phyloP scores from a whole-genome alignment of 2,113 vertebrate genomes.

The Canis aureus region DNA sequence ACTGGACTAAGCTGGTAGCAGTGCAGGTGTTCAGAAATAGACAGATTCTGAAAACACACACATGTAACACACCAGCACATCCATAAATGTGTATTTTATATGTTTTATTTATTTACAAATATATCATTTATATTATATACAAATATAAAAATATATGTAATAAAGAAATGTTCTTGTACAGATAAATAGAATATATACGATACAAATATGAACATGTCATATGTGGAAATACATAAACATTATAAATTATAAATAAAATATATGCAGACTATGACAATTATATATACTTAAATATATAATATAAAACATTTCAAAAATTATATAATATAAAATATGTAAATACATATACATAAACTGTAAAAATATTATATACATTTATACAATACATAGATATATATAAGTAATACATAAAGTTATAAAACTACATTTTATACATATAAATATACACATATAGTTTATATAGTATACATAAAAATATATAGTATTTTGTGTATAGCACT shows the following conservation, averaged over 20 bases:
- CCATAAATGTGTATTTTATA: background rate
- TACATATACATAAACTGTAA: background rate
- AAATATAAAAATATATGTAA: background rate
- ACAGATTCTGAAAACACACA: background rate
- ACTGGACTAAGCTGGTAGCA: background rate
- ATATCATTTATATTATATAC: background rate
- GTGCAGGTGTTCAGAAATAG: background rate
- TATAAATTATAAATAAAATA: background rate
- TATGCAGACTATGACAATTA: background rate
- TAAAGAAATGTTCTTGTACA: background rate
- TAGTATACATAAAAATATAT: background rate
- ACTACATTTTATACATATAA: background rate
- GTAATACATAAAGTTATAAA: background rate
- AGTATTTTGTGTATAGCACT: background rate
- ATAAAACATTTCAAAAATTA: background rate
- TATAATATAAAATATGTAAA: background rate
- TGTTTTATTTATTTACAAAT: background rate
- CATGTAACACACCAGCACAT: background rate
- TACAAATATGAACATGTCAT: background rate
- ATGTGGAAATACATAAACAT: background rate
- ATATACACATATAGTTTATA: background rate
- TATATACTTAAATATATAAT: background rate
- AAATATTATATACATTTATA: background rate
- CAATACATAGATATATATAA: background rate
- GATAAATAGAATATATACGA: background rate